These are phyloP conservation scores for Paramormyrops kingsleyae DNA, from an alignment of 2,113 vertebrate genomes.

Conservation along the genomic window DNA sequence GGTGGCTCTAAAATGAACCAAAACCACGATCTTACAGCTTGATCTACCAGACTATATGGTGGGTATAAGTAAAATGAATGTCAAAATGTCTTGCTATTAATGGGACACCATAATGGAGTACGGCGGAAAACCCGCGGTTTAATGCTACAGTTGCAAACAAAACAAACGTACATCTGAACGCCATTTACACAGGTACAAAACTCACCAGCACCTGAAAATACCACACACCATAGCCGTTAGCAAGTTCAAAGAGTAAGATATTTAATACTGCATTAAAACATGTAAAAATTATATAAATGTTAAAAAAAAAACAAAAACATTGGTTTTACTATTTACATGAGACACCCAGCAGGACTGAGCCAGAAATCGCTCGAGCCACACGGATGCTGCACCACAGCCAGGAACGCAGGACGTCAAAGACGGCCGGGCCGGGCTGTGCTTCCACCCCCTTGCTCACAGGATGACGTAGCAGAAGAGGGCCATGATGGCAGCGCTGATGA, in stretches of 20 bases:
- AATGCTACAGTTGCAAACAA: neutral
- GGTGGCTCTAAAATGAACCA: neutral
- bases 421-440: neutral
- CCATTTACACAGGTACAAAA: neutral
- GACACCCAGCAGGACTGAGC: neutral
- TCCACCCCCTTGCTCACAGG: slow-evolving; percentile 24
- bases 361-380: neutral
- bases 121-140: neutral
- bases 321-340: slow-evolving; percentile 47
- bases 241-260: slow-evolving; percentile 29
- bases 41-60: neutral
- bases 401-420: neutral
- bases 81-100: neutral
- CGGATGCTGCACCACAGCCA: no score
- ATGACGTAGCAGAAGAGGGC: slow-evolving; percentile 72
- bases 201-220: slow-evolving; percentile 19
- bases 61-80: neutral
- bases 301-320: slow-evolving; percentile 17
- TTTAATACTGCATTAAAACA: slow-evolving; percentile 55
- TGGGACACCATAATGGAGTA: neutral
- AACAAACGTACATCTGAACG: neutral
- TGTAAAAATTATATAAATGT: slow-evolving; percentile 14
- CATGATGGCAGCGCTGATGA: slow-evolving; percentile 94
- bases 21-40: neutral
- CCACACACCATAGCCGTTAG: slow-evolving; percentile 34